Base-by-base conservation (phyloP, 2,113 vertebrate species). In the Tetraodon nigroviridis region DNA sequence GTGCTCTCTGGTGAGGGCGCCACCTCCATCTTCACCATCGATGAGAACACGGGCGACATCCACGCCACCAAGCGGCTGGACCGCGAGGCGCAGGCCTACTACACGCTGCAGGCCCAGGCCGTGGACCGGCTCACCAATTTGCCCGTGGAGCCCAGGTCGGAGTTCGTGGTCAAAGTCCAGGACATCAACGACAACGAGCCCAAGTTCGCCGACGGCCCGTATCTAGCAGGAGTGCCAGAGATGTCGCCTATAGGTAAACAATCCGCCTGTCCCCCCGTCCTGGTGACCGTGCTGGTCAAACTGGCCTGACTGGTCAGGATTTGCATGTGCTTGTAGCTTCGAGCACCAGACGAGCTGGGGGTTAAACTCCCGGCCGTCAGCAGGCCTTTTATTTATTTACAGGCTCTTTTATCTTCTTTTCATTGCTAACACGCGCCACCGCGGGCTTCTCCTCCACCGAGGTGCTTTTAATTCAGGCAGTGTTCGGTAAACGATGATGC, bases 151-250 rank as follows among this genome's bases (percentile, higher is more conserved):
- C 95, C 93, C 0, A 90, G 89, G 73, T 98, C 95, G 0, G 93
- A 98, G 69, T 97, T 99, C 51, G 93, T 98, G 79, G 95, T 99
- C 81, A 98, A 98, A 78, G 94, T 98, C 67, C 96, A 98, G 84
- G 96, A 98, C 84, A 97, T 98, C 88, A 98, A 98, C 21, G 96
- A 98, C 86, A 98, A 98, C 5, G 95, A 97, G 49, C 96, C 96
- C 49, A 96, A 93, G 64, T 99, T 99, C 87, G 84, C 95, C 55
- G 95, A 98, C 20, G 96, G 96, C 0, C 95, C 95, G 0, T 98
- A 98, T 61, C 87, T 91, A 10, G 94, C 95, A 5, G 93, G 92
- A 21, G 94, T 98, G 54, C 94, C 96, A 0, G 96, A 99, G 78
- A 99, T 98, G 96, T 97, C 96, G 57, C 94, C 94, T 27, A 92